Conservation (phyloP, 2,797 vertebrate genomes). For the Serranus cabrilla region DNA sequence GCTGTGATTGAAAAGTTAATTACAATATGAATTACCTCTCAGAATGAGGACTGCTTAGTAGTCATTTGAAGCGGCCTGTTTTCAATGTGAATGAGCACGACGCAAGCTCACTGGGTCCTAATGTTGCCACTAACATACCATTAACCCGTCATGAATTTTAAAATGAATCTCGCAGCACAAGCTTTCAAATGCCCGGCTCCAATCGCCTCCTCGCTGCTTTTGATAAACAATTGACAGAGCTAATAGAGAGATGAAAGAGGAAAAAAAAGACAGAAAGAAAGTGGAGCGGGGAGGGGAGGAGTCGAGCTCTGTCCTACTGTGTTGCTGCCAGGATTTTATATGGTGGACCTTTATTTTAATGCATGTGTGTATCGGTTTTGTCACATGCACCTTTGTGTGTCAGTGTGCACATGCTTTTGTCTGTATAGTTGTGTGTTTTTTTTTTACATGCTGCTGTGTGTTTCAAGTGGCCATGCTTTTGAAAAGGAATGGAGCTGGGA, state of each 20-base stretch:
- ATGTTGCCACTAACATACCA: conserved; percentile 87
- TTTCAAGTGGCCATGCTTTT: conserved; percentile 63
- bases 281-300: conserved; percentile 10
- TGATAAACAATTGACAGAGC: conserved; percentile 88
- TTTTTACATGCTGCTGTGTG: conserved; percentile 25
- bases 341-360: conserved; percentile 56
- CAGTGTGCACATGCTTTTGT: conserved; percentile 19
- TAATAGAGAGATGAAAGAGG: conserved; percentile 87
- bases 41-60: conserved; percentile 86
- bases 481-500: conserved; percentile 36
- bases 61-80: conserved; percentile 87
- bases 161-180: conserved; percentile 74
- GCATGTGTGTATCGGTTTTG: conserved; percentile 24
- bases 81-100: conserved; percentile 85
- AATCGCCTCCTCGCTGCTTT: conserved; percentile 75
- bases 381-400: conserved; percentile 39
- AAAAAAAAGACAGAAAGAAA: conserved; percentile 34
- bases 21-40: conserved; percentile 90
- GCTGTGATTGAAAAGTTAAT: conserved; percentile 91
- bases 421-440: conserved; percentile 11
- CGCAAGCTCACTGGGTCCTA: conserved; percentile 72
- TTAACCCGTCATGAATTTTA: conserved; percentile 88
- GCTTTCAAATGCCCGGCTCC: conserved; percentile 81
- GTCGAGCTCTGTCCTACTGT: conserved; percentile 46
- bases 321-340: conserved; percentile 58